Base-by-base conservation (phyloP, 2,888 invertebrate genomes). In the Clusia tigrina region DNA sequence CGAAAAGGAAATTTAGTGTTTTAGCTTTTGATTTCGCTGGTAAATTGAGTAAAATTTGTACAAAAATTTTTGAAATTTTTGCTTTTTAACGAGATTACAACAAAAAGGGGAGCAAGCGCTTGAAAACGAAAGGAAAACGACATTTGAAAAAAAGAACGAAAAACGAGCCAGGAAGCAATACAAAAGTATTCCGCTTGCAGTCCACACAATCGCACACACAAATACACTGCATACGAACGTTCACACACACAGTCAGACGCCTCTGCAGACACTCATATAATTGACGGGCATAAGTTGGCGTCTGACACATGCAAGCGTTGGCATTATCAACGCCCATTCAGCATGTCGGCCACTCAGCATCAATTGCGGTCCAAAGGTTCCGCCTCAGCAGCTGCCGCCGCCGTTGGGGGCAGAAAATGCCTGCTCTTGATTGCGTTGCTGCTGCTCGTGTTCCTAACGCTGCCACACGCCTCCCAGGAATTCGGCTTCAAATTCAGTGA, bases 381-480 rank as follows among this genome's bases (percentile, higher is more conserved):
- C n/a, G n/a, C n/a, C n/a, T n/a, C n/a, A n/a, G n/a, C n/a, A n/a
- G n/a, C n/a, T 32, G 32, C 32, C 6, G 5, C 12, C 32, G 32
- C 32, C 5, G n/a, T 15, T 48, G 18, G 20, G 2, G 22, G 15
- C 15, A 67, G 65, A 56, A 70, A 68, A 58, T 67, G 58, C 56
- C 54, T 64, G 15, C 42, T 68, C 20, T 65, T 67, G 15, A 22
- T 63, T 32, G 54, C 63, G 58, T 56, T 67, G 20, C 51, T 71
- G 59, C 64, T 77, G 23, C 32, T 73, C 42, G 66, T 74, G 62
- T 65, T 74, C 54, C 63, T 74, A 42, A 67, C 71, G 55, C 72
- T 73, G 67, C 70, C 74, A 51, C 68, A 71, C 67, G 53, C 63
- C 59, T 69, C 69, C 25, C 62, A 72, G 32, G 78, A 72, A 58